Base-by-base conservation (phyloP, 2,113 vertebrate genomes). In the Dipodomys stephensi region DNA sequence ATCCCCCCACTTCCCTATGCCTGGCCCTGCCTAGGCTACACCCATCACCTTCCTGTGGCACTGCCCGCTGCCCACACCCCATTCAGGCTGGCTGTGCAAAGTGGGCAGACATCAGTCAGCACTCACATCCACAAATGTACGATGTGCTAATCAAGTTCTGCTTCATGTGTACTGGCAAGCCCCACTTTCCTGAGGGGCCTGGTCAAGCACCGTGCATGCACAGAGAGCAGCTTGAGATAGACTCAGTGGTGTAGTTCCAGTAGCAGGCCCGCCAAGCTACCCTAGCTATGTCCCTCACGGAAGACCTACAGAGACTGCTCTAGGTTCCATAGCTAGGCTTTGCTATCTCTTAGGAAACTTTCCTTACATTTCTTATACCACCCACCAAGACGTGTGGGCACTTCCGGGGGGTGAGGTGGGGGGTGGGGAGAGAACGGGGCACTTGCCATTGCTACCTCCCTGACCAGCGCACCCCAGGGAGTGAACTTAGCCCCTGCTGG, bases 401-500 rank as follows among this genome's bases (percentile, higher is more conserved):
- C 4, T 0, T n/a, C 65, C 16, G 64, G 39, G 39, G 39, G 39
- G 39, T 39, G 39, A 39, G 39, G 39, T 39, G 39, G 39, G 49
- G 49, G 49, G 49, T 53, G 49, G 49, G 49, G 12, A 53, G 12
- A 13, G 9, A 53, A 9, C 15, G 53, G 4, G 15, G 53, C 53
- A 4, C 53, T 16, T 57, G 53, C 53, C 53, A 57, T 4, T 4
- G 53, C 53, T 4, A 57, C 13, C 19, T 60, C 12, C 8, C 32
- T 11, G 46, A 20, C 3, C 8, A 68, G 46, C 19, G 16, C 8
- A 23, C 27, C 80, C 16, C 18, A 18, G n/a, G 12, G 25, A 22
- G 10, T 0, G 0, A 3, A 30, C 10, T 35, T 1, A 27, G 57
- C 27, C 6, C 57, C 15, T 1, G 8, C 18, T 23, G 0, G 39